These are phyloP conservation scores for Sitta europaea DNA, from an alignment of 2,113 vertebrate genomes.

Conservation along the genomic window DNA sequence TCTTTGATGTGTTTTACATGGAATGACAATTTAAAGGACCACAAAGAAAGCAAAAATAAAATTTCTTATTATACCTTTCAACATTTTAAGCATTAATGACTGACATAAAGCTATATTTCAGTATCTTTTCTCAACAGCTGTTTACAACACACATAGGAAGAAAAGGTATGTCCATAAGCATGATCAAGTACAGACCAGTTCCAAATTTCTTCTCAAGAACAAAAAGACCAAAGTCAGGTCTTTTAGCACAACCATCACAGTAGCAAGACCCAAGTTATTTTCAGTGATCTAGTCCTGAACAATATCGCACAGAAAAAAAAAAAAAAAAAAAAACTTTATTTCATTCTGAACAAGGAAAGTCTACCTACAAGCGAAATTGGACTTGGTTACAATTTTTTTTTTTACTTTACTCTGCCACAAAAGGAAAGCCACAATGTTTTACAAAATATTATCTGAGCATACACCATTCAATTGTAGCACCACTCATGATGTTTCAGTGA, in stretches of 20 bases:
- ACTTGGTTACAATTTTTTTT: neutral
- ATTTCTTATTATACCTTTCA: neutral
- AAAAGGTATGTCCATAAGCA: neutral
- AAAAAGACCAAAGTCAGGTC: neutral
- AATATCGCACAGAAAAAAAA: neutral
- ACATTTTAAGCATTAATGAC: neutral
- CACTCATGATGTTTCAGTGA: neutral
- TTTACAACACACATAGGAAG: neutral
- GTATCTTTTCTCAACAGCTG: neutral
- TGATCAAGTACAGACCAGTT: neutral
- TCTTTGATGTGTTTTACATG: neutral
- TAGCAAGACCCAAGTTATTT: neutral
- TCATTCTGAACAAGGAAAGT: neutral
- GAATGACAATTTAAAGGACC: neutral
- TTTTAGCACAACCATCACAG: neutral
- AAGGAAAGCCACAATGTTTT: neutral
- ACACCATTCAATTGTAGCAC: neutral
- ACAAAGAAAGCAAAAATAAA: neutral
- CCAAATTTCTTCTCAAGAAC: neutral
- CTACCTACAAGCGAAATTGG: neutral
- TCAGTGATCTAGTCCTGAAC: neutral
- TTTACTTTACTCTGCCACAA: neutral
- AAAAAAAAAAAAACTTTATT: neutral
- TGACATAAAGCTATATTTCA: neutral
- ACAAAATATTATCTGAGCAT: neutral